Evolutionary conservation across 1,140 invertebrate species (phyloP), one percentile per base, ranked within the genome.

Genomic region (Scaptomyza graminum): DNA sequence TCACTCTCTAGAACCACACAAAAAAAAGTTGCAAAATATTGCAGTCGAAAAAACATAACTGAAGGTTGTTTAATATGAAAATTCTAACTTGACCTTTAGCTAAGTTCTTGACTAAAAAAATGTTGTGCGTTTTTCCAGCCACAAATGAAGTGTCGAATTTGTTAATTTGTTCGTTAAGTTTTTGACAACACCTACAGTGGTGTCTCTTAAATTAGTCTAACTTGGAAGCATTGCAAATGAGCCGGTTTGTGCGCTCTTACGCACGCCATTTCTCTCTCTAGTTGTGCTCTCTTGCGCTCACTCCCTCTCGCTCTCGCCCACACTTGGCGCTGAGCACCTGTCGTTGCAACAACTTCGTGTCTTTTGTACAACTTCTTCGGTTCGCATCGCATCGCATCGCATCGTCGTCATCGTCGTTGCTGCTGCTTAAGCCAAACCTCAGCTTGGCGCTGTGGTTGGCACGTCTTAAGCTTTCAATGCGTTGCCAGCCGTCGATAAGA

Each of bases 401-500:
- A n/a, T n/a, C n/a, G n/a, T n/a, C 22, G 73, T 61, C 39, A 59
- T 34, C 12, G 50, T 12, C 22, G 47, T 52, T 47, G 67, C 63
- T 47, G 67, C 63, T 63, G 46, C 46, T 31, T 73, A 37, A 22
- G 44, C 46, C 63, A 51, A 65, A 65, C 15, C 44, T 60, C 13
- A 61, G 52, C 65, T 66, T 63, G 74, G 28, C 15, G 68, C 39
- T 61, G 59, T 47, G 64, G 55, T 69, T 56, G 61, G 76, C 84
- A 76, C 73, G 84, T 88, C 76, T 89, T 71, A 64, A 74, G 76
- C 57, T 60, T 88, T 88, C 83, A 89, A 89, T 80, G 76, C 83
- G 84, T 79, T 85, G 77, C 76, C 44, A 80, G 64, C 69, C 80
- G 84, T 79, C 84, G 84, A 80, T 90, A 85, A 88, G 80, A 88